Conservation (phyloP, 1,140 invertebrate genomes). For the Cotesia typhae region DNA sequence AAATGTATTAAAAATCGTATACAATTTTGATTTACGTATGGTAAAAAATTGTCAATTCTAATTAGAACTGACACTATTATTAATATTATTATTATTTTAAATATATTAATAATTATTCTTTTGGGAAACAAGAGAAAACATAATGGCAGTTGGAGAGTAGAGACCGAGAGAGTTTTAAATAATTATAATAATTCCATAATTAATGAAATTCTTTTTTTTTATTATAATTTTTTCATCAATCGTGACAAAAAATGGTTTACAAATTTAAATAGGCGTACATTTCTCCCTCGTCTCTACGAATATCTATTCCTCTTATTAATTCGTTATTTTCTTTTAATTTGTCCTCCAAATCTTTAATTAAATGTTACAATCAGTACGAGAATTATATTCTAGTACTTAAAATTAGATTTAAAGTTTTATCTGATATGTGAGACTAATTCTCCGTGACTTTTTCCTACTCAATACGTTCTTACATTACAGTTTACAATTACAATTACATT, state of each 20-base stretch:
- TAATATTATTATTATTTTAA: neutral
- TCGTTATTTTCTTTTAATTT: neutral
- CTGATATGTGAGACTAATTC: slow-evolving; percentile 41
- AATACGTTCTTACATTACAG: slow-evolving; percentile 1
- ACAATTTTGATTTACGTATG: slow-evolving; percentile 62
- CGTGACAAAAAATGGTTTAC: slow-evolving; percentile 55
- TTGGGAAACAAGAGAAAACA: neutral
- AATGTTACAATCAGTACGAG: neutral
- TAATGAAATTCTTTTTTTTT: slow-evolving; percentile 41
- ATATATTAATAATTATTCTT: neutral
- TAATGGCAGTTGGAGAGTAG: slow-evolving; percentile 9
- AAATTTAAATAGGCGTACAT: slow-evolving; percentile 43
- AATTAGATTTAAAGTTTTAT: neutral
- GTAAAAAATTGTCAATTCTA: slow-evolving; percentile 12
- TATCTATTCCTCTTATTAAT: neutral
- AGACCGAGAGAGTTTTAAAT: slow-evolving; percentile 8
- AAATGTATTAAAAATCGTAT: slow-evolving; percentile 66
- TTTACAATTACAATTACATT: slow-evolving; percentile 1
- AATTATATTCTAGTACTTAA: neutral
- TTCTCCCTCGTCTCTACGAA: slow-evolving; percentile 8
- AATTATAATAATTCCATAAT: neutral
- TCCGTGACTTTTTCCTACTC: slow-evolving; percentile 19
- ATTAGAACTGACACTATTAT: neutral
- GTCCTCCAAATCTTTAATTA: neutral
- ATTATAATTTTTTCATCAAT: slow-evolving; percentile 48